Conservation (phyloP, 2,888 invertebrate species). For the Dicranocentrus wangi region DNA sequence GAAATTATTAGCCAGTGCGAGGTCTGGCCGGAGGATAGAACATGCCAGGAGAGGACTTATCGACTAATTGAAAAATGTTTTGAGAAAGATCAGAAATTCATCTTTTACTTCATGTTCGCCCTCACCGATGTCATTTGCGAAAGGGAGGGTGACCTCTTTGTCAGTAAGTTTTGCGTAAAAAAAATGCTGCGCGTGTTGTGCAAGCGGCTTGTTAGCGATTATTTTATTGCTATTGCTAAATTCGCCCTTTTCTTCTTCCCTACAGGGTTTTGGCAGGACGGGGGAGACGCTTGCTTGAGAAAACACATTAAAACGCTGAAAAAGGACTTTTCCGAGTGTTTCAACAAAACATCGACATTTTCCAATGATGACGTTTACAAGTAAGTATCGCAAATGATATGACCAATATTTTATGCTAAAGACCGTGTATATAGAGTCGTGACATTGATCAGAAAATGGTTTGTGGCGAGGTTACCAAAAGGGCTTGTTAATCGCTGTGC, state of each 20-base stretch:
- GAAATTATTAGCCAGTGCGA: slow-evolving; percentile 63
- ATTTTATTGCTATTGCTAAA: no score
- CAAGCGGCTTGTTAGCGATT: no score
- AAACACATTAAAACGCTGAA: slow-evolving; percentile 61
- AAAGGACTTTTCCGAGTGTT: slow-evolving; percentile 65
- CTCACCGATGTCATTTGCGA: slow-evolving; percentile 68
- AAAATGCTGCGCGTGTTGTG: no score
- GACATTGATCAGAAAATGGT: no score
- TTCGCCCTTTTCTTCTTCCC: neutral
- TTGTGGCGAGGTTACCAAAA: no score
- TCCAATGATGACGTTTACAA: slow-evolving; percentile 63
- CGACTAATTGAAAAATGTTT: slow-evolving; percentile 66
- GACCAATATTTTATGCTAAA: no score
- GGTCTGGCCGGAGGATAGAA: slow-evolving; percentile 57
- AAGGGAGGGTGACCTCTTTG: slow-evolving; percentile 53
- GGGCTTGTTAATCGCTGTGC: neutral
- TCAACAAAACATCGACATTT: slow-evolving; percentile 58
- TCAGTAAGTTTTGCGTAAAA: slow-evolving; percentile 48
- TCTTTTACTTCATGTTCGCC: slow-evolving; percentile 67
- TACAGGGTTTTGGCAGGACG: slow-evolving; percentile 66
- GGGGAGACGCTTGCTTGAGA: slow-evolving; percentile 63
- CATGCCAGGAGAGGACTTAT: slow-evolving; percentile 61
- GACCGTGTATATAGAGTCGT: no score
- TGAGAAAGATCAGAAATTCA: slow-evolving; percentile 65
- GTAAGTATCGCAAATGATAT: slow-evolving; percentile 45